Evolutionary conservation across 2,888 invertebrate genomes (phyloP).

Genomic region (Lobophora halterata): DNA sequence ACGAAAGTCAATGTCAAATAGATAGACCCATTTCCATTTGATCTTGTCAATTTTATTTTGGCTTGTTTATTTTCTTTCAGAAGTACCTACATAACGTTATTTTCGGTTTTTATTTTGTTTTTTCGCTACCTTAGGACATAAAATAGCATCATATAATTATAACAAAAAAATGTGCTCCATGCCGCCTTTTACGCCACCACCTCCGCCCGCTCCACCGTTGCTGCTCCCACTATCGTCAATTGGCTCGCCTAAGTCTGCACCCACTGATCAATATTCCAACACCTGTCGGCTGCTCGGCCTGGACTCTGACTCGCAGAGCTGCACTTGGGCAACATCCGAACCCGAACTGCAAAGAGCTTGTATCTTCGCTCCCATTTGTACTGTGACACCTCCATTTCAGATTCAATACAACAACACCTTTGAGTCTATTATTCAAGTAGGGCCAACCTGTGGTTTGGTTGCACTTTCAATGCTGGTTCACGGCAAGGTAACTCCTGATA

Average conservation of each 20-base stretch:
- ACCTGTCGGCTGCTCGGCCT: conserved; percentile 10
- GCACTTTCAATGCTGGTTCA: conserved; percentile 90
- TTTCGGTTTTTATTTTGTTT: too few relatives aligned
- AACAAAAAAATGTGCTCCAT: conserved; percentile 55
- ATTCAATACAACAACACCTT: conserved; percentile 68
- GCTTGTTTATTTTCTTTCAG: too few relatives aligned
- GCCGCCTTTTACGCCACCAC: conserved; percentile 57
- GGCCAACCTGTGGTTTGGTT: conserved; percentile 93
- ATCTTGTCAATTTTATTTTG: too few relatives aligned
- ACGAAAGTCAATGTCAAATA: too few relatives aligned
- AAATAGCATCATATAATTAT: too few relatives aligned
- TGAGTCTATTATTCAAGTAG: conserved; percentile 71
- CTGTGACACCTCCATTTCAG: conserved; percentile 67
- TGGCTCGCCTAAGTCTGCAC: conserved; percentile 3
- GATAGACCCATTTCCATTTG: too few relatives aligned
- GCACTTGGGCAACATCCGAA: conserved; percentile 35
- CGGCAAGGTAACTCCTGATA: conserved; percentile 75
- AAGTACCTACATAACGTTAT: too few relatives aligned
- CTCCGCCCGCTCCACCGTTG: conserved; percentile 35
- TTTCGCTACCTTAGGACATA: too few relatives aligned
- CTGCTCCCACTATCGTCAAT: conserved; percentile 2
- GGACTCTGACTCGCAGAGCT: conserved; percentile 7
- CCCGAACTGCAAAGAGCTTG: conserved; percentile 82
- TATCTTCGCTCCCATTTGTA: conserved; percentile 75
- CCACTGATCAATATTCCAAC: conserved; percentile 23